Evolutionary conservation across 1,140 invertebrate genomes (phyloP), one percentile per base, ranked within the genome.

Genomic region (Diploscapter pachys): DNA sequence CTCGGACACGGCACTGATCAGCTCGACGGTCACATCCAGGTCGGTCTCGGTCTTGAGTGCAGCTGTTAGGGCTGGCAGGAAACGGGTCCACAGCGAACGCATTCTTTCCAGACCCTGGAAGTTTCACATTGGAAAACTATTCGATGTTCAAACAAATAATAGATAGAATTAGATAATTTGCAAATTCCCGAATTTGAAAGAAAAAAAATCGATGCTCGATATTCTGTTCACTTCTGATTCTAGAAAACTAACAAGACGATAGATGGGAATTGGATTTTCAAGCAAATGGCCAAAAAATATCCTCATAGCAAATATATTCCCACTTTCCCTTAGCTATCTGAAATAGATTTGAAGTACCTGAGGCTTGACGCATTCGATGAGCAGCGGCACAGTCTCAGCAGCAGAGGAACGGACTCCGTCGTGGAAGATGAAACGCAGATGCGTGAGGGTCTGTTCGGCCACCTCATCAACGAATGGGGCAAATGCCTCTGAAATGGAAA

Each of bases 351-450:
- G 68, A 73, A 52, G 31, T 61, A 91, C 95, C 86, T 93, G 91
- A 64, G 92, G 91, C 86, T 92, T 91, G 4, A 93, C 95, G 88
- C 95, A 95, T 73, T 96, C 93, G 11, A 99, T 88, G 55, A 99
- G 88, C 87, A 91, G 94, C 0, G 97, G 96, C 72, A 99, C 88
- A 78, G 93, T 94, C 86, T 98, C 95, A 0, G 96, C 94, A 3
- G 96, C 96, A 6, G 88, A 87, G n/a, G 86, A 80, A 73, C 88
- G 72, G 61, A 87, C 86, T 31, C 87, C 93, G 88, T 99, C 96
- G 82, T 99, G 95, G 88, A 99, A 99, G 87, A 98, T 97, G 83
- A 99, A 99, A 86, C 97, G 98, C 5, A 99, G 89, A 89, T 98
- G 91, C 0, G 95, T 95, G 54, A 98, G 91, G 92, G 96, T 96